A percentile compares a stretch with the other conserved stretches of the same genome.
Conservation (phyloP, 2,113 vertebrate genomes). For the Asarcornis scutulata region DNA sequence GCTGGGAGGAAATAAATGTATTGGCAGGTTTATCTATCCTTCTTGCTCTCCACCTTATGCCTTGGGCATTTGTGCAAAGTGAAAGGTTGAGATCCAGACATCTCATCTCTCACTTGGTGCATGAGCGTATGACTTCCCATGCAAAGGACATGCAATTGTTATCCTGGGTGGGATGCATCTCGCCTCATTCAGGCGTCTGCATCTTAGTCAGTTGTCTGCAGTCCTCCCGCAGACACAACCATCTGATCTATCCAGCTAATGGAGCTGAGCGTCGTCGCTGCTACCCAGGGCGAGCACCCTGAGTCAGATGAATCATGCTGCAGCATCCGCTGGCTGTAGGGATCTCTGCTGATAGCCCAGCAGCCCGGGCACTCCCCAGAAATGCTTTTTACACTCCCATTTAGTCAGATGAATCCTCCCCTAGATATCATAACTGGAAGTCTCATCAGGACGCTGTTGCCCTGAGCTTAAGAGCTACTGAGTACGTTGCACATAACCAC, state of each 20-base stretch:
- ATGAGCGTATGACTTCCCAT: background rate
- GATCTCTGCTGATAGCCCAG: background rate
- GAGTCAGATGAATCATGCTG: background rate
- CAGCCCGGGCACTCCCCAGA: background rate
- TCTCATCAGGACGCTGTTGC: background rate
- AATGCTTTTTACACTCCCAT: background rate
- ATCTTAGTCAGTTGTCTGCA: rapidly evolving
- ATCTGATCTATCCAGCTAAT: background rate
- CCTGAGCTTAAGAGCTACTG: background rate
- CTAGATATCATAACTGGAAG: background rate
- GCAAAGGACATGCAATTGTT: rapidly evolving
- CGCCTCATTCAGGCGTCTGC: rapidly evolving
- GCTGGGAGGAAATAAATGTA: background rate
- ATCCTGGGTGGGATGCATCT: background rate
- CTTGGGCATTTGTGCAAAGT: background rate
- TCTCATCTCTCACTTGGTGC: background rate
- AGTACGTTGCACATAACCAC: background rate
- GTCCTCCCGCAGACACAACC: background rate
- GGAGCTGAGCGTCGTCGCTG: background rate
- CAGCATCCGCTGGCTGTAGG: background rate
- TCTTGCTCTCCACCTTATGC: background rate
- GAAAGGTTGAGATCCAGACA: background rate
- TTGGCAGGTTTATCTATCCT: background rate
- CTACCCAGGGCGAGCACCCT: background rate
- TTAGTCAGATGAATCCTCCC: background rate